These are phyloP conservation scores for Cyphomyrus discorhynchus DNA, from an alignment of 2,113 vertebrate species.

Conservation along the genomic window DNA sequence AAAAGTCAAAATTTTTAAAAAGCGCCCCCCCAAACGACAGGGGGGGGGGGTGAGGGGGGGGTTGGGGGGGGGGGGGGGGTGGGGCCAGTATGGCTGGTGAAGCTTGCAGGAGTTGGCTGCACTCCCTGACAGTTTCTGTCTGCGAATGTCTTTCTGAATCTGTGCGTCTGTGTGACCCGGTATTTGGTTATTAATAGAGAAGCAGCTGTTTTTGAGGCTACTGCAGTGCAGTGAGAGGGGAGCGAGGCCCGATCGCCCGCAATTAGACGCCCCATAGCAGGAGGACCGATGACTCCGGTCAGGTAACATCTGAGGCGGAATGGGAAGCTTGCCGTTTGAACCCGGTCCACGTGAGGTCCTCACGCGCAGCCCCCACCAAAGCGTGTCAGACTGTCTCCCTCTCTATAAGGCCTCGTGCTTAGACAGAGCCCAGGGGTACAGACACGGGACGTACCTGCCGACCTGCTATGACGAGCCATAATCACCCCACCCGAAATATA, in stretches of 20 bases:
- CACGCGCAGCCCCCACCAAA: neutral
- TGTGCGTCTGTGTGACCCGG: neutral
- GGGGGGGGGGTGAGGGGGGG: no score
- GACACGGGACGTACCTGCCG: neutral
- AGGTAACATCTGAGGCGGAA: neutral
- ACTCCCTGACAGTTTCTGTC: neutral
- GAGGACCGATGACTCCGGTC: neutral
- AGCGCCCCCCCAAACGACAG: no score
- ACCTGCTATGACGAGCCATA: neutral
- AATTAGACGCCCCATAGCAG: neutral
- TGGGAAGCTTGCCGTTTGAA: neutral
- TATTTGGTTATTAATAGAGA: constrained; percentile 5
- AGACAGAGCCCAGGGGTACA: neutral
- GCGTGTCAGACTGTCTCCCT: neutral
- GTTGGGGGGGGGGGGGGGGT: neutral
- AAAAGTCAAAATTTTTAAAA: no score
- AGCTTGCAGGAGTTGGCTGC: neutral
- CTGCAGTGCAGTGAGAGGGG: neutral
- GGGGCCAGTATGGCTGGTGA: neutral
- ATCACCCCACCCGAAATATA: neutral
- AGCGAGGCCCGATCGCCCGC: neutral
- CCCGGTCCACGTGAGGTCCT: neutral
- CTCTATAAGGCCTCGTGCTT: no score
- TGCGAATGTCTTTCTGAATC: neutral
- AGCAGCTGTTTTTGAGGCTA: neutral